Conservation (phyloP, 1,140 invertebrate genomes). For the Ctenoplectra terminalis region DNA sequence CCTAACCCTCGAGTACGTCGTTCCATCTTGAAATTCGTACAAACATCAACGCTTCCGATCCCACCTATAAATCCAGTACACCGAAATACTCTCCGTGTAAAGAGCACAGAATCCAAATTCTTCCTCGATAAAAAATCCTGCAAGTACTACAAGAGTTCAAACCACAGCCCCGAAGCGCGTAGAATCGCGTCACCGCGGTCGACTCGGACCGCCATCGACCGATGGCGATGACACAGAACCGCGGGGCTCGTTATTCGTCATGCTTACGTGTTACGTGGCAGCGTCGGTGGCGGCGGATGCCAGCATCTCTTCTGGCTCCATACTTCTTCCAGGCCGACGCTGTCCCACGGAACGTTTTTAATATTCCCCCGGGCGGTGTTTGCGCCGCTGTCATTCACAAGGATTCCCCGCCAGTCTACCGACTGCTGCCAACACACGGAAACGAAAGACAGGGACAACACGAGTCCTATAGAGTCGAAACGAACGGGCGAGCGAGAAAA, state of each 20-base stretch:
- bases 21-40: too few species aligned
- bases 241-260: slow-evolving; percentile 70
- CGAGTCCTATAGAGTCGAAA: too few species aligned
- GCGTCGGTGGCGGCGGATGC: slow-evolving; percentile 45
- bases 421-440: neutral
- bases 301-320: slow-evolving; percentile 42
- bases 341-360: slow-evolving; percentile 73
- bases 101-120: too few species aligned
- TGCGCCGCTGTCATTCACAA: slow-evolving; percentile 72
- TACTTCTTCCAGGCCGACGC: slow-evolving; percentile 49
- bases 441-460: too few species aligned
- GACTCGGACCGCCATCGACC: neutral
- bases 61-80: too few species aligned
- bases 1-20: too few species aligned
- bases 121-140: too few species aligned
- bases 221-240: slow-evolving; percentile 72
- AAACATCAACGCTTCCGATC: too few species aligned
- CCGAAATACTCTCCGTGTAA: too few species aligned
- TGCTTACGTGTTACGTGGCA: slow-evolving; percentile 59
- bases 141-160: too few species aligned
- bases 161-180: neutral
- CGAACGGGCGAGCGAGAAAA: neutral
- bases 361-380: slow-evolving; percentile 76
- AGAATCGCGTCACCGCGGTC: neutral
- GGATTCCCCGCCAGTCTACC: slow-evolving; percentile 37